A percentile compares a stretch with the other conserved stretches of the same genome.
These are phyloP conservation scores for Apostichopus parvimensis DNA, from an alignment of 35 echinoderm and acorn worm species.

Conservation along the genomic window DNA sequence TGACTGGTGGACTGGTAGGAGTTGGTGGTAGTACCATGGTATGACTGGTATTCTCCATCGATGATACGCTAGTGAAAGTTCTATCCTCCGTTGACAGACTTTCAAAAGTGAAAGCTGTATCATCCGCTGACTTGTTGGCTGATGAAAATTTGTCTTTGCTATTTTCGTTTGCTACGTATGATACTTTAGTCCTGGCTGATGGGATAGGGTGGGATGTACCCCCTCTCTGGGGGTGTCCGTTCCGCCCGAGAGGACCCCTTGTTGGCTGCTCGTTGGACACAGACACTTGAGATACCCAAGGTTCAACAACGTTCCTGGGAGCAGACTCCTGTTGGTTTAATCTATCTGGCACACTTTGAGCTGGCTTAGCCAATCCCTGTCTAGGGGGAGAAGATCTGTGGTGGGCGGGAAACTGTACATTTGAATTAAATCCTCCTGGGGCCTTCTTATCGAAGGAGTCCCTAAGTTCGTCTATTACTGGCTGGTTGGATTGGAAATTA, in stretches of 20 bases:
- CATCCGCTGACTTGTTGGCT: conserved; percentile 36
- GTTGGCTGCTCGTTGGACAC: conserved; percentile 15
- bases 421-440: not conserved
- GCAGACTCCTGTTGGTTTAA: conserved; percentile 17
- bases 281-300: conserved; percentile 40
- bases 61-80: conserved; percentile 56
- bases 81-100: conserved; percentile 13
- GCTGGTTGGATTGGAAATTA: conserved; percentile 23
- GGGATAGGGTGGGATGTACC: conserved; percentile 10
- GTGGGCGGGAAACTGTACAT: not conserved
- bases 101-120: conserved; percentile 52
- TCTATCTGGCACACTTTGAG: conserved; percentile 43
- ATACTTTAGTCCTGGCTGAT: conserved; percentile 20
- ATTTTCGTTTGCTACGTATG: not conserved
- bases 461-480: conserved; percentile 7
- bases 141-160: not conserved
- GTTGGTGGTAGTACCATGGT: conserved; percentile 10
- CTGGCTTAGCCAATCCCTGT: conserved; percentile 16
- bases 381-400: conserved; percentile 28
- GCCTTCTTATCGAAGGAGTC: conserved; percentile 19
- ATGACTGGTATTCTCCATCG: conserved; percentile 31
- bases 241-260: not conserved
- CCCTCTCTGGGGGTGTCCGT: conserved; percentile 13
- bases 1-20: conserved; percentile 18
- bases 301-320: conserved; percentile 16